These are phyloP conservation scores for Gnathonemus echidnorhynchus DNA, from an alignment of 2,113 vertebrate genomes.

Conservation along the genomic window DNA sequence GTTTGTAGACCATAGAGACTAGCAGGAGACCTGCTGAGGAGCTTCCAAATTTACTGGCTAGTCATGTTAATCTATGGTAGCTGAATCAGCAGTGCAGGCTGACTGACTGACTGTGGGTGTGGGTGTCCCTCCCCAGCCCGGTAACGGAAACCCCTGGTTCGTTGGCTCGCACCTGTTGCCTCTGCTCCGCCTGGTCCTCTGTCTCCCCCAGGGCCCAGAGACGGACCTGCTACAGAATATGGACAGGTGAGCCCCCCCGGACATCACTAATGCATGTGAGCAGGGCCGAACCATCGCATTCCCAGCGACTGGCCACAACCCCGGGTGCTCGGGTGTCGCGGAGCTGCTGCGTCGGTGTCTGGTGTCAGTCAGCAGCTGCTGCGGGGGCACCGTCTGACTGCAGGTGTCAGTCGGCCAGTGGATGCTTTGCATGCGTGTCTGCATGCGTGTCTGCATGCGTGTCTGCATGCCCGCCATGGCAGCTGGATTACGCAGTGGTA, in stretches of 20 bases:
- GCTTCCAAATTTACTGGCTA: background rate
- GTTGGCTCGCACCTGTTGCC: constrained; percentile 73
- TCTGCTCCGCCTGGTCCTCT: constrained; percentile 74
- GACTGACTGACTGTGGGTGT: background rate
- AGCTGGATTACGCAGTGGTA: background rate
- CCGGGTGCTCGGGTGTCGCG: background rate
- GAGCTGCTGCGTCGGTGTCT: background rate
- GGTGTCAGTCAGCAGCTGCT: background rate
- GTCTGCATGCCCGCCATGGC: background rate
- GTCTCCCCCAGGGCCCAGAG: constrained; percentile 83
- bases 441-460: background rate
- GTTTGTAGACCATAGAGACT: background rate
- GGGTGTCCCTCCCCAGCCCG: constrained; percentile 49
- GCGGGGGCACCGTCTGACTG: background rate
- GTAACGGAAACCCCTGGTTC: constrained; percentile 70
- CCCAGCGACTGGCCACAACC: background rate
- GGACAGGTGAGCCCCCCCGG: constrained; percentile 70
- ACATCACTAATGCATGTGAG: constrained; percentile 14
- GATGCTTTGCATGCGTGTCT: background rate
- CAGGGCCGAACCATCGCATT: background rate
- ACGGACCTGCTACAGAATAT: constrained; percentile 87
- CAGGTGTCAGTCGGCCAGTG: background rate
- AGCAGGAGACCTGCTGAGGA: background rate
- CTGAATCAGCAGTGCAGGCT: background rate
- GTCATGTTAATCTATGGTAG: background rate